Conservation (phyloP, 2,113 vertebrate species). For the Dermatemys mawii region DNA sequence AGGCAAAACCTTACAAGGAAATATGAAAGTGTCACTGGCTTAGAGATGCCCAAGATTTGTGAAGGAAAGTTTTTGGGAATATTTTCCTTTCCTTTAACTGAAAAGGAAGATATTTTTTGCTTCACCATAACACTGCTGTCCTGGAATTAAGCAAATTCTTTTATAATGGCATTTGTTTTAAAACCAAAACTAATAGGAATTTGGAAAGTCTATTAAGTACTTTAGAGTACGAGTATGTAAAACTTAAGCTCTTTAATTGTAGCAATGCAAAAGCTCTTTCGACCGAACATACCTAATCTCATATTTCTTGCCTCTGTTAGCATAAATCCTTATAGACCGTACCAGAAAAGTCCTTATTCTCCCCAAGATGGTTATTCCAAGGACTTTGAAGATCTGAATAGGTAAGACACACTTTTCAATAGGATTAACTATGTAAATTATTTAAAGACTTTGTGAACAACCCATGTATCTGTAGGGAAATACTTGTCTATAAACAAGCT, state of each 20-base stretch:
- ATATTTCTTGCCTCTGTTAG: conserved; percentile 25
- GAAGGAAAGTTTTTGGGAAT: neutral
- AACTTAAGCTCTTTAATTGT: neutral
- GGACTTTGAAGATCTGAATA: conserved; percentile 60
- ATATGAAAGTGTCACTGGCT: neutral
- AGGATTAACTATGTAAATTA: neutral
- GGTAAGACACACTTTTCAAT: conserved; percentile 45
- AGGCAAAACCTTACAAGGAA: neutral
- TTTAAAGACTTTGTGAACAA: neutral
- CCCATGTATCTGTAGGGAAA: neutral
- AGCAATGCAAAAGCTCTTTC: neutral
- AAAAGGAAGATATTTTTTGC: neutral
- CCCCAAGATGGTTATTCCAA: conserved; percentile 58
- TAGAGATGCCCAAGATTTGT: neutral
- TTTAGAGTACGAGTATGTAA: neutral
- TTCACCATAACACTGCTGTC: neutral
- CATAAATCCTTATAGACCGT: conserved; percentile 58
- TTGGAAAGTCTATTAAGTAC: neutral
- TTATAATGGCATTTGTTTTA: neutral
- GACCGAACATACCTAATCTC: neutral
- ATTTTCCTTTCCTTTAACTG: neutral
- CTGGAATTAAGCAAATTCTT: neutral
- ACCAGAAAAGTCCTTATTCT: conserved; percentile 54
- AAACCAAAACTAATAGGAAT: neutral
- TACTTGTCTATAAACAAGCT: neutral